Percentiles rank a stretch among this genome's conserved stretches.
phyloP scores from a whole-genome alignment of 2,888 invertebrate genomes.

The Lasius fuliginosus region DNA sequence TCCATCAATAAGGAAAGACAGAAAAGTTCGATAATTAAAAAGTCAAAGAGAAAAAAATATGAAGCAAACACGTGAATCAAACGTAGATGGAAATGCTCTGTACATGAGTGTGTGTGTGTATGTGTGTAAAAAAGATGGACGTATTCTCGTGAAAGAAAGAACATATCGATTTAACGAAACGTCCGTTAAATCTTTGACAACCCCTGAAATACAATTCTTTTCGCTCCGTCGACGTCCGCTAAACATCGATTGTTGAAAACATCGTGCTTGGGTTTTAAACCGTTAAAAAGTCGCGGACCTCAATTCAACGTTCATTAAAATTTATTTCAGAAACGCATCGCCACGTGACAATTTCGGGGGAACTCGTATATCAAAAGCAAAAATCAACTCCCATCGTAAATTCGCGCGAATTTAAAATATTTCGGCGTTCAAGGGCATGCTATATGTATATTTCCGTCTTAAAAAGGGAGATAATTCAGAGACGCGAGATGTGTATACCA shows the following conservation, averaged over 20 bases:
- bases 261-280: constrained; percentile 10
- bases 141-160: constrained; percentile 26
- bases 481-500: neutral
- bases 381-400: neutral
- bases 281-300: constrained; percentile 9
- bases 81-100: constrained; percentile 1
- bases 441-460: neutral
- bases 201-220: constrained; percentile 45
- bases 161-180: constrained; percentile 39
- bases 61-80: constrained; percentile 4
- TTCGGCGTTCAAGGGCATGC: neutral
- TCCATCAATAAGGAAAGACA: constrained; percentile 12
- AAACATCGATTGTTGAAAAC: constrained; percentile 20
- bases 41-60: constrained; percentile 21
- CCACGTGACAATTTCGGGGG: neutral
- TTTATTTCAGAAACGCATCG: neutral
- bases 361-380: neutral
- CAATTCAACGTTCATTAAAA: constrained; percentile 31
- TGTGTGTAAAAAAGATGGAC: constrained; percentile 14
- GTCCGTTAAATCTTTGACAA: constrained; percentile 47
- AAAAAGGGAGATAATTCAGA: neutral
- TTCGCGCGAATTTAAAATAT: neutral
- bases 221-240: constrained; percentile 1
- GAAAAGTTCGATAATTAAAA: constrained; percentile 38
- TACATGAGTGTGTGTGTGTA: neutral